A percentile compares a stretch with the other conserved stretches of the same genome.
phyloP scores from a whole-genome alignment of 1,140 invertebrate species.

The Caenorhabditis latens region DNA sequence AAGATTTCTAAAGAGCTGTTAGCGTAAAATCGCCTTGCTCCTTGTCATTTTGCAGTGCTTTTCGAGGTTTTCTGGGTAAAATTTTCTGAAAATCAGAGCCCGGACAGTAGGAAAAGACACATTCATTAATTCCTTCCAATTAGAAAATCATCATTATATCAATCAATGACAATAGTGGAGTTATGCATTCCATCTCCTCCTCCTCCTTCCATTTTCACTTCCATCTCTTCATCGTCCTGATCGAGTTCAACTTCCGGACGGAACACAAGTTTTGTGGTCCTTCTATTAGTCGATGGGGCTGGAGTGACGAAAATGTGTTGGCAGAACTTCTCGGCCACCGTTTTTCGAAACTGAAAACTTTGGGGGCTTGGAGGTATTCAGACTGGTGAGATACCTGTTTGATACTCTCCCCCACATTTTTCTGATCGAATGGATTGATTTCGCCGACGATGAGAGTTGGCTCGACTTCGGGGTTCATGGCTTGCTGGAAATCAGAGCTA shows the following conservation, averaged over 20 bases:
- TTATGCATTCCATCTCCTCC: neutral
- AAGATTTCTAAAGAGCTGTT: no score
- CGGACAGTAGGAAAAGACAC: no score
- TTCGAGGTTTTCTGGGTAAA: no score
- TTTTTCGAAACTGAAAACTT: neutral
- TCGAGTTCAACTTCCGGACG: neutral
- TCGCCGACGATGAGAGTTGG: neutral
- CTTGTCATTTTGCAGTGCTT: no score
- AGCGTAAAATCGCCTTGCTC: no score
- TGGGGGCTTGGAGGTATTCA: neutral
- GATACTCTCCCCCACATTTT: neutral
- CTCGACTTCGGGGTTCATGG: neutral
- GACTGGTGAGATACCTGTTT: neutral
- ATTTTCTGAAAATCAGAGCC: no score
- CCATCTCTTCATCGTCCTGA: neutral
- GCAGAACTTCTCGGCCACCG: neutral
- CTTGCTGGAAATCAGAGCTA: neutral
- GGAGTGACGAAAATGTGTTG: neutral
- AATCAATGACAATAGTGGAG: neutral
- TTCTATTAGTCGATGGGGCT: neutral
- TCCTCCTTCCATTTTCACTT: neutral
- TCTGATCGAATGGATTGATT: constrained; percentile 14
- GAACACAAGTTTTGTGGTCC: neutral
- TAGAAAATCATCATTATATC: no score
- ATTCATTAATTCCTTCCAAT: no score